These are phyloP conservation scores for Peromyscus attwateri DNA, from an alignment of 2,797 vertebrate genomes.

Conservation along the genomic window DNA sequence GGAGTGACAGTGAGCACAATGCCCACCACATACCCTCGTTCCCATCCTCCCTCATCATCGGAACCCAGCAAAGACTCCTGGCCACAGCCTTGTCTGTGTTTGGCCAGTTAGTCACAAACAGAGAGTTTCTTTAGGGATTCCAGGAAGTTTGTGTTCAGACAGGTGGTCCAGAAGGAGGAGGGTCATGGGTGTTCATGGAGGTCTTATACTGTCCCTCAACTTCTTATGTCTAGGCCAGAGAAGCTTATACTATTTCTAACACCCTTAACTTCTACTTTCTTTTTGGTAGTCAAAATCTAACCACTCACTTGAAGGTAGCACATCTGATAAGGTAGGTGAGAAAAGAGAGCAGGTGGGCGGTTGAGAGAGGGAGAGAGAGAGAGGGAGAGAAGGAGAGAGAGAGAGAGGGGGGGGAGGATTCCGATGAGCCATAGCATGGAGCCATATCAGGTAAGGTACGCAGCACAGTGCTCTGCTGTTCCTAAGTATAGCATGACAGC, in stretches of 20 bases:
- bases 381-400: too few relatives aligned
- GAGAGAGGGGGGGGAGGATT: too few relatives aligned
- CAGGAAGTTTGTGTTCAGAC: background rate
- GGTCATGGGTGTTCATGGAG: background rate
- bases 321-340: background rate
- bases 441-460: background rate
- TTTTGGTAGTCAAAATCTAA: background rate
- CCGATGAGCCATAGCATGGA: background rate
- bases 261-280: background rate
- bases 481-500: background rate
- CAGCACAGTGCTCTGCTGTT: too few relatives aligned
- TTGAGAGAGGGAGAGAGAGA: too few relatives aligned
- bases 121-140: background rate
- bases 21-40: rapidly evolving
- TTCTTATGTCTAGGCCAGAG: background rate
- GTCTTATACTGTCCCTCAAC: background rate
- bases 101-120: background rate
- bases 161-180: background rate
- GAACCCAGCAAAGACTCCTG: background rate
- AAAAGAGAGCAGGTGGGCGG: background rate
- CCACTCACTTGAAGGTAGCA: background rate
- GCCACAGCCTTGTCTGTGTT: background rate
- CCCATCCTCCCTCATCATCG: background rate
- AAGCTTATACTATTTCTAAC: background rate
- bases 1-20: rapidly evolving